Percentiles rank a stretch among this genome's conserved stretches.
phyloP scores from a whole-genome alignment of 1,140 invertebrate genomes.

The Megathymus violae region DNA sequence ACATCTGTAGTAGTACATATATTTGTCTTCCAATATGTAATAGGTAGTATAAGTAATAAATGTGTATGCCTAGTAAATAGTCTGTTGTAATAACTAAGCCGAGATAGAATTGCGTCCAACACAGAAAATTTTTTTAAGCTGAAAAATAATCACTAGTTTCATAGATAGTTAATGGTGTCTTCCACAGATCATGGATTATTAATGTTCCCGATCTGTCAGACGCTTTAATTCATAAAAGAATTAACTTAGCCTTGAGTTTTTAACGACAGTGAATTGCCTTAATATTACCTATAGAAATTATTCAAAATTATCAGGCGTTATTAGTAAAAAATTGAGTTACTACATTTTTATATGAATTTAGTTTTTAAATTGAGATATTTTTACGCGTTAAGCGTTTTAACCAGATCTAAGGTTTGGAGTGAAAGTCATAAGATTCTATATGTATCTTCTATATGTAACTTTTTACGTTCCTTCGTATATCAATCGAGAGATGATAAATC shows the following conservation, averaged over 20 bases:
- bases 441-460: too few species aligned
- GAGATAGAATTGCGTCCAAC: background rate
- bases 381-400: too few species aligned
- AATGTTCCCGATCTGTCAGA: background rate
- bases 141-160: conserved; percentile 21
- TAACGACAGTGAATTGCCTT: background rate
- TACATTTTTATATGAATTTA: too few species aligned
- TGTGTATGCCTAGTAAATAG: background rate
- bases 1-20: too few species aligned
- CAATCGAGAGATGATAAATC: too few species aligned
- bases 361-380: too few species aligned
- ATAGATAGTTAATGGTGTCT: conserved; percentile 9
- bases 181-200: background rate
- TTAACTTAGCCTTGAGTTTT: background rate
- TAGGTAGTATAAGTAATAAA: too few species aligned
- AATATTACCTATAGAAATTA: background rate
- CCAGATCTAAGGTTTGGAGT: too few species aligned
- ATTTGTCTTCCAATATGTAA: too few species aligned
- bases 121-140: background rate
- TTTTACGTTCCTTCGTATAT: too few species aligned
- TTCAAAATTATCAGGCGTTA: background rate
- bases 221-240: background rate
- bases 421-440: too few species aligned
- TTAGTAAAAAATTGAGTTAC: too few species aligned
- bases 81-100: background rate